phyloP scores from a whole-genome alignment of 2,113 vertebrate species.

The Ariopsis seemanni region DNA sequence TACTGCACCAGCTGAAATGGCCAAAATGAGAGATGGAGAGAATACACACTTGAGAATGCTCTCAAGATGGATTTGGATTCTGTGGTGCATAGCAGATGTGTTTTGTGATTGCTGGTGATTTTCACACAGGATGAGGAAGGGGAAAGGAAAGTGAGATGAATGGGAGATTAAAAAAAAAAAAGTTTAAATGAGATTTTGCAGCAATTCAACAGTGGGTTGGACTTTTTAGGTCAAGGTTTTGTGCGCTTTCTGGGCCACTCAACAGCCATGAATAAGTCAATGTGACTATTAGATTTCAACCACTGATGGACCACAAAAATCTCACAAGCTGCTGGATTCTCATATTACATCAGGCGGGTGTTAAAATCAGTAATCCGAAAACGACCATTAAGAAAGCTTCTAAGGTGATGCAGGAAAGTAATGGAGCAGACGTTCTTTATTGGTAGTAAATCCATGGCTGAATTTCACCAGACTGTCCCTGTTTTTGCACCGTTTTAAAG shows the following conservation, averaged over 20 bases:
- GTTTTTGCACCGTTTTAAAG: background rate
- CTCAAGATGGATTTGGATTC: background rate
- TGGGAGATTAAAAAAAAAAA: background rate
- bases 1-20: conserved; percentile 37
- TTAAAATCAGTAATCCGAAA: background rate
- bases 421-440: background rate
- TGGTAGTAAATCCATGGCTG: background rate
- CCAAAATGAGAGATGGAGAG: conserved; percentile 4
- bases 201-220: background rate
- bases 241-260: background rate
- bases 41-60: background rate
- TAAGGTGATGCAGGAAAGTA: background rate
- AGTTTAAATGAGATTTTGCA: background rate
- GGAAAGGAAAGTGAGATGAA: background rate
- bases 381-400: background rate
- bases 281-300: conserved; percentile 2
- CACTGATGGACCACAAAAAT: background rate
- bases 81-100: background rate
- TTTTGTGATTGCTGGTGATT: background rate
- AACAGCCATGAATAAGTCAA: conserved; percentile 12
- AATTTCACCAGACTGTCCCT: background rate
- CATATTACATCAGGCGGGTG: background rate
- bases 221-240: conserved; percentile 7
- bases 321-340: background rate
- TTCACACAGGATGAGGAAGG: background rate